A percentile compares a stretch with the other conserved stretches of the same genome.
phyloP scores from a whole-genome alignment of 2,797 vertebrate genomes.

The Crax fasciolata region DNA sequence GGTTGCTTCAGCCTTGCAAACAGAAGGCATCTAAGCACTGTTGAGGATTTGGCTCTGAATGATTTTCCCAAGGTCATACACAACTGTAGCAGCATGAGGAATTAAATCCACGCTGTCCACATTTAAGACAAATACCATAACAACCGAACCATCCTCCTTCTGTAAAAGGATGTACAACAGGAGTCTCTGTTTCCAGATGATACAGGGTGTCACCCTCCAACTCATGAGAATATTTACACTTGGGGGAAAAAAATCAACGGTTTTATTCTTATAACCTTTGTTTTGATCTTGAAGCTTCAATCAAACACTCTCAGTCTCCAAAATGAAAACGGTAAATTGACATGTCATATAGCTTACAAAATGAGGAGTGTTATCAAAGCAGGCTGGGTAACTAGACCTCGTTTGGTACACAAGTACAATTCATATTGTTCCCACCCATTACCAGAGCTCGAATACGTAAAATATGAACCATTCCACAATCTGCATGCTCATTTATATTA shows the following conservation, averaged over 20 bases:
- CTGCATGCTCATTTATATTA: constrained; percentile 75
- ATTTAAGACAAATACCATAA: background rate
- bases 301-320: constrained; percentile 60
- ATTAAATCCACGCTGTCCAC: background rate
- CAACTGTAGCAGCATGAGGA: background rate
- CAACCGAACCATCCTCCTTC: background rate
- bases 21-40: background rate
- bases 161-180: background rate
- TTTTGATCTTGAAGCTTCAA: constrained; percentile 73
- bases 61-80: constrained; percentile 1
- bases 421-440: constrained; percentile 78
- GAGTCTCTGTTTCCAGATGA: constrained; percentile 23
- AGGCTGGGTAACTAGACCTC: constrained; percentile 45
- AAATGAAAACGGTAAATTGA: constrained; percentile 77
- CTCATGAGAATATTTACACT: background rate
- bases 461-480: constrained; percentile 80
- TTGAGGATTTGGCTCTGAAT: background rate
- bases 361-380: constrained; percentile 79
- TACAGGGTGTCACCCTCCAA: background rate
- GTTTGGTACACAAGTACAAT: constrained; percentile 60
- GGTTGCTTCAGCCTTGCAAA: rapidly evolving
- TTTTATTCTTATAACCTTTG: constrained; percentile 67
- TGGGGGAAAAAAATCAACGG: background rate
- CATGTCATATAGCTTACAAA: constrained; percentile 79
- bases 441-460: constrained; percentile 63